Evolutionary conservation across 2,888 invertebrate genomes (phyloP), one percentile per base, ranked within the genome.

Genomic region (Dicycla oo): DNA sequence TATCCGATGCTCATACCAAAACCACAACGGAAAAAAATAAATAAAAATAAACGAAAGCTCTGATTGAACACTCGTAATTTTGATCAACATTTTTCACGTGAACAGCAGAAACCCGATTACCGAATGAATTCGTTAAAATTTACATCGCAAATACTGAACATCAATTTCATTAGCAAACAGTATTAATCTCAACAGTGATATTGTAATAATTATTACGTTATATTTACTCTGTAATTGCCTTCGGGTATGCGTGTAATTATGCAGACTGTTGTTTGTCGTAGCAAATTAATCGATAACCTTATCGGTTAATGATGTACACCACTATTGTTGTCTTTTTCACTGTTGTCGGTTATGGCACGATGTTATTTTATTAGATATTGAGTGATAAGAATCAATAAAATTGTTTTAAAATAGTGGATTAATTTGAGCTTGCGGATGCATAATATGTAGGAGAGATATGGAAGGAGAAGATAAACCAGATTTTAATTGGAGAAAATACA

Each of bases 131-230:
- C 78, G 79, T 84, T 82, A 84, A 87, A 88, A 88, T 86, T 86
- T 85, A 82, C 83, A 86, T 85, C 69, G 82, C 80, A 86, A 88
- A 89, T 85, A 87, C 83, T 75, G 83, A 82, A 83, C 86, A 89
- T 88, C 85, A 88, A 89, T 90, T 90, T 88, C 87, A 89, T 89
- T 88, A 87, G 85, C 83, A 88, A 89, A 89, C 89, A 87, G 80
- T 84, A 89, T 89, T 89, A 88, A 89, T 90, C 86, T 88, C 86
- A 78, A 80, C 71, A 85, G 68, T 79, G 51, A 51, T 51, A 23
- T 51, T 49, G 51, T 51, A 23, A 23, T 23, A 51, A 6, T 13
- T 23, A 6, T 13, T 23, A 23, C 23, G 51, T 13, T 51, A 23
- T 51, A 88, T 90, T 89, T 88, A 84, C 87, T 77, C 82, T 69